Conservation (phyloP, 2,113 vertebrate genomes). For the Psophia crepitans region DNA sequence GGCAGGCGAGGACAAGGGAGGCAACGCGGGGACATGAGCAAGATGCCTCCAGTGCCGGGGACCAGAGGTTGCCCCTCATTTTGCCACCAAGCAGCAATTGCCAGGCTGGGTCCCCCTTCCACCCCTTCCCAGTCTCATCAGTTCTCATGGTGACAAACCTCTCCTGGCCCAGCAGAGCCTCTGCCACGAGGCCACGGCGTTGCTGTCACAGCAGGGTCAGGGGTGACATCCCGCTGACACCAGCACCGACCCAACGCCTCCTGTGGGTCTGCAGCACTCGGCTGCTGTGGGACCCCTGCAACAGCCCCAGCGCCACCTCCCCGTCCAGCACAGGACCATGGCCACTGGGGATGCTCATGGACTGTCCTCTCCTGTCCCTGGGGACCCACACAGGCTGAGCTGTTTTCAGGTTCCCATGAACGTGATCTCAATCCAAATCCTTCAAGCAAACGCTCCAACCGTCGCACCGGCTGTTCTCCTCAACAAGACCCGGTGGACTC, state of each 20-base stretch:
- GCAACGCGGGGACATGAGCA: background rate
- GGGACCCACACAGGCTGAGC: background rate
- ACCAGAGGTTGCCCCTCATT: background rate
- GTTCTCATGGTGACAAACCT: background rate
- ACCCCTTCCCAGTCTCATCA: background rate
- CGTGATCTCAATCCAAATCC: background rate
- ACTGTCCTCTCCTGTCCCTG: background rate
- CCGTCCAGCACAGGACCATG: background rate
- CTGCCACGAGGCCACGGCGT: accelerated
- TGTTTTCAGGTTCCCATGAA: background rate
- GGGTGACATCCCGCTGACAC: background rate
- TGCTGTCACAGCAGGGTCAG: background rate
- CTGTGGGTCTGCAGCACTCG: accelerated
- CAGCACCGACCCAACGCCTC: background rate
- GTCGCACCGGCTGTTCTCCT: accelerated
- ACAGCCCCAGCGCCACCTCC: background rate
- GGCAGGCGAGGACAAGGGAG: background rate
- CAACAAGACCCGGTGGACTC: accelerated
- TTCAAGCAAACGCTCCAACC: background rate
- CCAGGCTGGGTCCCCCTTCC: background rate
- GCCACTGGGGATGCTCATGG: background rate
- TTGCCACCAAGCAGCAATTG: background rate
- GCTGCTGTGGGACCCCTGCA: accelerated
- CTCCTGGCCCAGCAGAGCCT: background rate
- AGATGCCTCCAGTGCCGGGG: background rate